These are phyloP conservation scores for Thaumatotibia leucotreta DNA, from an alignment of 1,140 invertebrate genomes.

Conservation along the genomic window DNA sequence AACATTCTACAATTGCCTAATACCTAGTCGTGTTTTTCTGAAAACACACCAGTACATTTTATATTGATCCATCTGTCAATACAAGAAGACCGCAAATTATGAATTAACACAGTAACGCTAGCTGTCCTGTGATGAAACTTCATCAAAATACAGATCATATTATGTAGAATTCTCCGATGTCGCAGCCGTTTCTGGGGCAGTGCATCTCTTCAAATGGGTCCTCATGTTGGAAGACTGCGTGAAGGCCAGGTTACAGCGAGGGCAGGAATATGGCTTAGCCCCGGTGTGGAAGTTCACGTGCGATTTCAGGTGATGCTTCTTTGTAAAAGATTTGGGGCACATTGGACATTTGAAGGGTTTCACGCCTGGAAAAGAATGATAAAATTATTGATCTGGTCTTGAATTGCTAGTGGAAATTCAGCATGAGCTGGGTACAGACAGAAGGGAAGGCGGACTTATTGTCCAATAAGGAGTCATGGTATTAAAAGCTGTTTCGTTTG, in stretches of 20 bases:
- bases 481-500: too few relatives aligned
- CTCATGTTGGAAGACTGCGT: conserved; percentile 89
- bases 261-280: conserved; percentile 85
- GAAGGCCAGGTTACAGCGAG: conserved; percentile 84
- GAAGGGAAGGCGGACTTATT: too few relatives aligned
- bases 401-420: not conserved
- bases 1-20: too few relatives aligned
- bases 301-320: conserved; percentile 89
- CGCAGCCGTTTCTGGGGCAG: conserved; percentile 18
- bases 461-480: too few relatives aligned
- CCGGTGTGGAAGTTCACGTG: conserved; percentile 90
- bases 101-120: too few relatives aligned
- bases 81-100: too few relatives aligned
- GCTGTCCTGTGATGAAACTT: too few relatives aligned
- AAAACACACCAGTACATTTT: too few relatives aligned
- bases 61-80: too few relatives aligned
- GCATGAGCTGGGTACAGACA: too few relatives aligned
- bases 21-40: too few relatives aligned
- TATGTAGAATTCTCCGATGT: not conserved
- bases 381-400: not conserved
- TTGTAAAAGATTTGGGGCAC: conserved; percentile 92
- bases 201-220: conserved; percentile 86
- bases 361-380: conserved; percentile 76
- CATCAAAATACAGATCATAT: too few relatives aligned
- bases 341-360: conserved; percentile 92